These are phyloP conservation scores for Platynereis dumerilii DNA, from an alignment of 2,888 invertebrate genomes.

Conservation along the genomic window DNA sequence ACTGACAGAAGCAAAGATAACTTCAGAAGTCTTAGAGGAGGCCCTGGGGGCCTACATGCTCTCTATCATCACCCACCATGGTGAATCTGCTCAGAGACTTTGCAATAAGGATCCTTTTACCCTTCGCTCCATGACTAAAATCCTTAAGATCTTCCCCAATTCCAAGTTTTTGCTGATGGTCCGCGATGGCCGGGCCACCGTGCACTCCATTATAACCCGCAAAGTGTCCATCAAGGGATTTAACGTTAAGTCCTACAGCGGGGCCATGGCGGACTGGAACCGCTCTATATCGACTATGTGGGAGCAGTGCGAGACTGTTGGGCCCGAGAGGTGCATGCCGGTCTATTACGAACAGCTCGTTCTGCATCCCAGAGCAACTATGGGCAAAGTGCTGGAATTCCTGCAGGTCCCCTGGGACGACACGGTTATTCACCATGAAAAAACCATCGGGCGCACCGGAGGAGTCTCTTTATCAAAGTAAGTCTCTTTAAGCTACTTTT, in stretches of 20 bases:
- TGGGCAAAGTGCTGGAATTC: conserved; percentile 85
- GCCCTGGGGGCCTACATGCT: conserved; percentile 95
- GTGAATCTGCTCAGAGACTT: conserved; percentile 87
- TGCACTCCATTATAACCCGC: conserved; percentile 94
- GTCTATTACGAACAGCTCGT: conserved; percentile 96
- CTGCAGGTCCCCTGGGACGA: conserved; percentile 92
- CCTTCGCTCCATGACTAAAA: conserved; percentile 94
- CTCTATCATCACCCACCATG: conserved; percentile 86
- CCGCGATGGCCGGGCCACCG: conserved; percentile 94
- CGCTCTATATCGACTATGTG: conserved; percentile 91
- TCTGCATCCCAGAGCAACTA: conserved; percentile 85
- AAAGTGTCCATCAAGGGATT: conserved; percentile 90
- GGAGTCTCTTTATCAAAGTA: conserved; percentile 95
- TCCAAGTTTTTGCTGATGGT: conserved; percentile 97
- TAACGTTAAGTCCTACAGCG: conserved; percentile 81
- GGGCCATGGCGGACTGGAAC: conserved; percentile 96
- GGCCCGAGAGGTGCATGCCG: conserved; percentile 73
- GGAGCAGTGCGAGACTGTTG: conserved; percentile 74
- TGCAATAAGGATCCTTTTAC: conserved; percentile 99
- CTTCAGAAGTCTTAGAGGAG: conserved; percentile 85
- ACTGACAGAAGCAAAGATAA: conserved; percentile 89
- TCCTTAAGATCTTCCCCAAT: conserved; percentile 97
- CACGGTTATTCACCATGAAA: conserved; percentile 91
- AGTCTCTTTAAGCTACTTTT: conserved; percentile 43
- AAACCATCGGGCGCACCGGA: conserved; percentile 92